Percentiles rank a stretch among this genome's conserved stretches.
phyloP scores from a whole-genome alignment of 2,797 vertebrate genomes.

The Eptatretus atami region DNA sequence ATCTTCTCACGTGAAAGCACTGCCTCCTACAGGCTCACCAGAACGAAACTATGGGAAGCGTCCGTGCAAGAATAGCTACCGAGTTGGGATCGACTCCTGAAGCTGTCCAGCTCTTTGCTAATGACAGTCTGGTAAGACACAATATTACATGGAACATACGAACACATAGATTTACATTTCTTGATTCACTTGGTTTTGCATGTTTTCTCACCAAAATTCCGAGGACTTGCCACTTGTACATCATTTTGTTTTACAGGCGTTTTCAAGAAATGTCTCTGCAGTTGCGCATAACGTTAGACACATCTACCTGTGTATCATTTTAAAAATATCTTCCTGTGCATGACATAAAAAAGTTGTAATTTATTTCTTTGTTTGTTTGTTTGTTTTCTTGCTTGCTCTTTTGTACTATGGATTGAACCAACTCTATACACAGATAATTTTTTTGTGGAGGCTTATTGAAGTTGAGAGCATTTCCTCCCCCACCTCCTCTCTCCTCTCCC shows the following conservation, averaged over 20 bases:
- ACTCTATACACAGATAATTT: too few relatives aligned
- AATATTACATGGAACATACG: not conserved
- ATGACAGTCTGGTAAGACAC: slow-evolving; percentile 63
- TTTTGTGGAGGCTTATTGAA: too few relatives aligned
- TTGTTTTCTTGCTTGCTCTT: too few relatives aligned
- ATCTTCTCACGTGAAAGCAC: too few relatives aligned
- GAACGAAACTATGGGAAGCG: slow-evolving; percentile 78
- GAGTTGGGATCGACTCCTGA: slow-evolving; percentile 78
- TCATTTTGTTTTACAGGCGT: not conserved
- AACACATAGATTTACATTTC: too few relatives aligned
- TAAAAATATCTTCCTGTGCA: too few relatives aligned
- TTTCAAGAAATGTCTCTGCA: not conserved
- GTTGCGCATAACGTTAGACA: not conserved
- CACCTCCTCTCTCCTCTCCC: not conserved
- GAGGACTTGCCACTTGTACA: not conserved
- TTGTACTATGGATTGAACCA: too few relatives aligned
- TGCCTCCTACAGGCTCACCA: slow-evolving; percentile 49
- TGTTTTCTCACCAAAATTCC: not conserved
- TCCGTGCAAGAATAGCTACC: slow-evolving; percentile 85
- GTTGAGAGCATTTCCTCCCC: too few relatives aligned
- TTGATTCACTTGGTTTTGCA: too few relatives aligned
- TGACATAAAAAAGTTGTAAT: too few relatives aligned
- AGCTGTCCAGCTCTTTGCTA: slow-evolving; percentile 93
- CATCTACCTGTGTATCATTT: not conserved
- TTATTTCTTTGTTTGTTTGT: too few relatives aligned